These are phyloP conservation scores for Drosophila mimetica DNA, from an alignment of 2,888 invertebrate species.

Conservation along the genomic window DNA sequence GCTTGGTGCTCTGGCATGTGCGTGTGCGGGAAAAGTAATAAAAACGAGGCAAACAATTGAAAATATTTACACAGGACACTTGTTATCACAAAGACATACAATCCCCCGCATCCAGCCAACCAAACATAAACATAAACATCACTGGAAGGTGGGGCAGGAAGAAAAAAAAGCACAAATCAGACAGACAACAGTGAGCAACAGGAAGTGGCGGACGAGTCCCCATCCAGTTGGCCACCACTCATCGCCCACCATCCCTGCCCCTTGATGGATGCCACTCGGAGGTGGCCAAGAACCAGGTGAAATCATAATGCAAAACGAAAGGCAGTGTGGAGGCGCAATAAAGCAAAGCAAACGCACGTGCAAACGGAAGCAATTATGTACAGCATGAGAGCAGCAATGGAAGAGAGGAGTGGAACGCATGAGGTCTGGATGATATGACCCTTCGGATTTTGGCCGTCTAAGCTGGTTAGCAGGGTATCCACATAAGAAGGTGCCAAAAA, in stretches of 20 bases:
- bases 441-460: slow-evolving; percentile 31
- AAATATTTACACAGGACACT: slow-evolving; percentile 80
- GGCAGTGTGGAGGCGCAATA: slow-evolving; percentile 40
- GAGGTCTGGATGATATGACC: slow-evolving; percentile 14
- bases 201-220: slow-evolving; percentile 61
- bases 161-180: slow-evolving; percentile 68
- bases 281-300: slow-evolving; percentile 32
- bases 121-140: slow-evolving; percentile 53
- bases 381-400: slow-evolving; percentile 55
- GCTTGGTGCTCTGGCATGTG: slow-evolving; percentile 31
- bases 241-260: slow-evolving; percentile 2
- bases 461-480: slow-evolving; percentile 41
- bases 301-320: slow-evolving; percentile 63
- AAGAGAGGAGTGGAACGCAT: slow-evolving; percentile 6
- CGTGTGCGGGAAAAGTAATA: slow-evolving; percentile 65
- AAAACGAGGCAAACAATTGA: slow-evolving; percentile 78
- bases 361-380: slow-evolving; percentile 77
- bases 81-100: slow-evolving; percentile 71
- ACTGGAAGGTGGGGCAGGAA: slow-evolving; percentile 44
- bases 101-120: slow-evolving; percentile 10
- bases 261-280: slow-evolving; percentile 27
- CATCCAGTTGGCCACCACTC: background rate
- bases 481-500: slow-evolving; percentile 22
- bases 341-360: slow-evolving; percentile 74
- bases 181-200: slow-evolving; percentile 68